Base-by-base conservation (phyloP, 2,113 vertebrate genomes). In the Dissostichus mawsoni region DNA sequence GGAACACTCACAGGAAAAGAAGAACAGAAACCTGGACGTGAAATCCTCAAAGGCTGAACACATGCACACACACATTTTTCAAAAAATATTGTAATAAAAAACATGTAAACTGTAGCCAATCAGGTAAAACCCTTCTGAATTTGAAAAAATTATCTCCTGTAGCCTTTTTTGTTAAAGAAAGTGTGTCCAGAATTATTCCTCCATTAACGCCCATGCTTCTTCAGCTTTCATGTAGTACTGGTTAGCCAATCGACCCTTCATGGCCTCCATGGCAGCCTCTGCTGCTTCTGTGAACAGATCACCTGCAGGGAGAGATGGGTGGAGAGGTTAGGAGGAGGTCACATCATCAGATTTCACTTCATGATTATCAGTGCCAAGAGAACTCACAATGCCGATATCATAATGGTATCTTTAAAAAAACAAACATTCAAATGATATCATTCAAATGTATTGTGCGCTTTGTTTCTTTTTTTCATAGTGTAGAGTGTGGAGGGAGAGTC, bases 211-310 rank as follows among this genome's bases (percentile, higher is more conserved):
- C 98, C 98, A 99, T 58, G 97, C 98, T 78, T 98, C 97, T 79
- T 99, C 98, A 0, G 98, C 98, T 90, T 97, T 98, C 92, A 98
- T 92, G 84, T 99, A 99, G 92, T 98, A 99, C 83, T 96, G 94
- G 89, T 96, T 99, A 55, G 98, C 98, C 78, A 99, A 87, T 12
- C 97, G 94, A 63, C 98, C 98, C 62, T 99, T 99, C 97, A 99
- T 98, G 61, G 97, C 97, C 62, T 95, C 97, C 95, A 96, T 99
- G 0, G 98, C 98, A 1, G 96, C 96, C 78, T 99, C 97, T 0
- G 98, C 98, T 1, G 98, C 98, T 90, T 97, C 96, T 8, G 97
- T 99, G 87, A 97, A 99, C 78, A 99, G 85, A 57, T 99, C 97
- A 18, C 98, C 98, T 99, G 78, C 13, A 86, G 7, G 53, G 44